Evolutionary conservation across 2,113 vertebrate genomes (phyloP).

Genomic region (Malurus alboscapulatus): DNA sequence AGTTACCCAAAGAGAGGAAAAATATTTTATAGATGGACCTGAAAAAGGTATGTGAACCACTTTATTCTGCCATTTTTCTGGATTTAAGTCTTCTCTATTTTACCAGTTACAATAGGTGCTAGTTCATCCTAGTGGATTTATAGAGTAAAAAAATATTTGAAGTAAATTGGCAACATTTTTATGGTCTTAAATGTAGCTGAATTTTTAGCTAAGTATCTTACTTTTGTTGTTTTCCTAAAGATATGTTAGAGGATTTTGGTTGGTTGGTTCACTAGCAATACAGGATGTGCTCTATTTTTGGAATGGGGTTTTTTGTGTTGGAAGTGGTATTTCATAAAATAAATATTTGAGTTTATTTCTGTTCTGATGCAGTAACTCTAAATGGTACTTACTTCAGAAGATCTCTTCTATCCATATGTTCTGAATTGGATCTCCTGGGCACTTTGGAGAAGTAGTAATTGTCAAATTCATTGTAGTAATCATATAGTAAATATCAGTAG

Average conservation of each 20-base stretch:
- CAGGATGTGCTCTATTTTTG: not conserved
- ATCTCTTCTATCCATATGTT: not conserved
- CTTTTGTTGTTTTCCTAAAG: not conserved
- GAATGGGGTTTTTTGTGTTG: accelerated
- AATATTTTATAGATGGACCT: not conserved
- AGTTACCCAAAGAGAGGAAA: not conserved
- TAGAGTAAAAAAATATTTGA: not conserved
- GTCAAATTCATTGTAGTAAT: not conserved
- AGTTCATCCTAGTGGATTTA: not conserved
- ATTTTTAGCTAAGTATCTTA: not conserved
- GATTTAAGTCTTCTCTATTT: not conserved
- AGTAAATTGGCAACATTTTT: not conserved
- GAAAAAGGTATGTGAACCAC: constrained; percentile 55
- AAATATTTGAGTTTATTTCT: not conserved
- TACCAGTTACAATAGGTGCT: not conserved
- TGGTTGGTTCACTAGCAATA: not conserved
- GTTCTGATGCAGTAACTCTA: not conserved
- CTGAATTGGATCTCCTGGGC: not conserved
- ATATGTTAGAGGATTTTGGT: not conserved
- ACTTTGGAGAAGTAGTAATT: not conserved
- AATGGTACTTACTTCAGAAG: not conserved
- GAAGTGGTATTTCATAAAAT: not conserved
- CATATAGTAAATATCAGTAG: not conserved
- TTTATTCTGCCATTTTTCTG: not conserved
- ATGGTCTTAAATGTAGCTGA: not conserved